phyloP scores from a whole-genome alignment of 2,797 vertebrate genomes.

The Megalops cyprinoides region DNA sequence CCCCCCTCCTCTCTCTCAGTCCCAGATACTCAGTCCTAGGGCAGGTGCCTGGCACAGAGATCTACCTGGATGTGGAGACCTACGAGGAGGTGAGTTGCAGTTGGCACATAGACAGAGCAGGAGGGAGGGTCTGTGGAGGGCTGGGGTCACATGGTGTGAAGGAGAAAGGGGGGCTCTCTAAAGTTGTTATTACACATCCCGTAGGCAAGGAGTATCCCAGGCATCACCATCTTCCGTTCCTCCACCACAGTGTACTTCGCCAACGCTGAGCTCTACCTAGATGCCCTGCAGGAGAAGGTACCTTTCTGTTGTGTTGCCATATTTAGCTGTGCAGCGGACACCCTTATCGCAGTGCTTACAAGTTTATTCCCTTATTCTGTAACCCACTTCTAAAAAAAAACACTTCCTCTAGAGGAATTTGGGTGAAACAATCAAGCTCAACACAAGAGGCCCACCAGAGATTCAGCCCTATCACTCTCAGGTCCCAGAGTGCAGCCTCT shows the following conservation, averaged over 20 bases:
- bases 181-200: slow-evolving; percentile 25
- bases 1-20: slow-evolving; percentile 50
- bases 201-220: slow-evolving; percentile 86
- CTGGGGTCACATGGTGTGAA: neutral
- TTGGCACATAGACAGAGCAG: neutral
- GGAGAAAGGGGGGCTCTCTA: neutral
- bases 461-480: too few species aligned
- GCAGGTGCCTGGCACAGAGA: slow-evolving; percentile 75
- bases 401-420: neutral
- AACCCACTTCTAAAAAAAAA: too few species aligned
- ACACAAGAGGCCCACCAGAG: too few species aligned
- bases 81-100: slow-evolving; percentile 67
- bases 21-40: slow-evolving; percentile 77
- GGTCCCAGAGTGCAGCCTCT: too few species aligned
- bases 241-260: slow-evolving; percentile 92
- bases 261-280: slow-evolving; percentile 90
- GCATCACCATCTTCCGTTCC: slow-evolving; percentile 91
- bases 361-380: too few species aligned
- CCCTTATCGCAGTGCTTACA: too few species aligned
- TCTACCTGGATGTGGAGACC: slow-evolving; percentile 75
- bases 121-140: neutral
- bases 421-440: neutral
- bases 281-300: slow-evolving; percentile 89
- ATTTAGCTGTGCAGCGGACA: neutral
- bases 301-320: slow-evolving; percentile 4